Percentiles rank a stretch among this genome's conserved stretches.
Evolutionary conservation across 2,113 vertebrate genomes (phyloP).

Genomic region (Collichthys lucidus): DNA sequence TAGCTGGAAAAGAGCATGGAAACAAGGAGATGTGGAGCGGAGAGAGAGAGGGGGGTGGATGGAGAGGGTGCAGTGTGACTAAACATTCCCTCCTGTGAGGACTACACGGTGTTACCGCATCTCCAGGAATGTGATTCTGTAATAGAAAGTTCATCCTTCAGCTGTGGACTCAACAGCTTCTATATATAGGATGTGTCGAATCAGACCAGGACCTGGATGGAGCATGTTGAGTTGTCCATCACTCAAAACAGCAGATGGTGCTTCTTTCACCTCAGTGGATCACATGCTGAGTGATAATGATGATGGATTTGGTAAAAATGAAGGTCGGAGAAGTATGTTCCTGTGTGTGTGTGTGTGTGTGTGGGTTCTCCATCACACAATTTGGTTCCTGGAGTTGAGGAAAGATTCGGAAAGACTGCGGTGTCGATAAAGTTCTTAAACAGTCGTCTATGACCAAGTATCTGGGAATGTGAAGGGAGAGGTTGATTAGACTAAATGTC

Average conservation of each 20-base stretch:
- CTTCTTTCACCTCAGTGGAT: background rate
- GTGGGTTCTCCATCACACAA: background rate
- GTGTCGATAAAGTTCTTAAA: constrained; percentile 22
- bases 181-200: constrained; percentile 21
- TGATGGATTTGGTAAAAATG: constrained; percentile 24
- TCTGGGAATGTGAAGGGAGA: constrained; percentile 59
- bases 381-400: background rate
- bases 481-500: constrained; percentile 56
- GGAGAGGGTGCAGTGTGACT: constrained; percentile 35
- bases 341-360: background rate
- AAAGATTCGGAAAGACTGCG: constrained; percentile 14
- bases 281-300: background rate
- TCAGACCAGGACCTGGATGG: background rate
- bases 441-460: constrained; percentile 39
- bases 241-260: constrained; percentile 7
- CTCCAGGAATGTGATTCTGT: constrained; percentile 45
- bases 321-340: background rate
- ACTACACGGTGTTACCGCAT: constrained; percentile 32
- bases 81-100: constrained; percentile 55
- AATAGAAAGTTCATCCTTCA: constrained; percentile 27
- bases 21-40: constrained; percentile 1
- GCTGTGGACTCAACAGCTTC: constrained; percentile 3
- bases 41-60: background rate
- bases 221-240: background rate
- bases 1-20: constrained; percentile 40